Conservation (phyloP, 2,797 vertebrate species). For the Lagorchestes hirsutus region DNA sequence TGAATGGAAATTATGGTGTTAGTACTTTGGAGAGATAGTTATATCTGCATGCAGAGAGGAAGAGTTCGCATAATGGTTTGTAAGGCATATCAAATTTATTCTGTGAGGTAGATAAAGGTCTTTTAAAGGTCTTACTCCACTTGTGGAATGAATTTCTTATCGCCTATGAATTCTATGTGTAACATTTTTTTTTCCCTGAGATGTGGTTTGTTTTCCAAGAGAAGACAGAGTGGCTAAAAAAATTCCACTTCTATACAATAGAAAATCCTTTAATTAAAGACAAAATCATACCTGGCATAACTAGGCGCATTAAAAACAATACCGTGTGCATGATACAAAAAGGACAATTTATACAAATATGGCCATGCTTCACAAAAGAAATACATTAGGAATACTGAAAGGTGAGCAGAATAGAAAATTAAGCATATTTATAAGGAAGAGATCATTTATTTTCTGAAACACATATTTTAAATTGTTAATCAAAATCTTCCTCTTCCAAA, state of each 20-base stretch:
- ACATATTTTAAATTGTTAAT: not conserved
- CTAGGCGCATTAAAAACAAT: slow-evolving; percentile 76
- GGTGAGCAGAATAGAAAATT: slow-evolving; percentile 12
- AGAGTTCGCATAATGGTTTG: slow-evolving; percentile 84
- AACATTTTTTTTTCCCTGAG: slow-evolving; percentile 76
- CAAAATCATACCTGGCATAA: slow-evolving; percentile 71
- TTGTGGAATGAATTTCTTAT: slow-evolving; percentile 88
- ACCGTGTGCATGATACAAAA: slow-evolving; percentile 69
- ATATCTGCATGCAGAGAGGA: slow-evolving; percentile 81
- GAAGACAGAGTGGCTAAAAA: slow-evolving; percentile 73
- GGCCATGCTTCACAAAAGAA: slow-evolving; percentile 51
- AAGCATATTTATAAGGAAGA: slow-evolving; percentile 15
- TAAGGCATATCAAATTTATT: slow-evolving; percentile 87
- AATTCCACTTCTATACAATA: slow-evolving; percentile 78
- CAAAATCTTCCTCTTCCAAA: slow-evolving; percentile 12
- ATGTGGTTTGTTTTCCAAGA: slow-evolving; percentile 81
- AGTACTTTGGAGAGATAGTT: slow-evolving; percentile 76
- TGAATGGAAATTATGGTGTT: slow-evolving; percentile 82
- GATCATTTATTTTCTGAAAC: not conserved
- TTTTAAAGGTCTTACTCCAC: slow-evolving; percentile 87
- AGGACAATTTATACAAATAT: slow-evolving; percentile 67
- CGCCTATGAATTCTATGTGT: slow-evolving; percentile 82
- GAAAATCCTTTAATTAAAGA: slow-evolving; percentile 78
- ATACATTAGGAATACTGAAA: slow-evolving; percentile 53
- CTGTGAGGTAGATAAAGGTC: slow-evolving; percentile 86